Evolutionary conservation across 2,888 invertebrate genomes (phyloP), one percentile per base, ranked within the genome.

Genomic region (Antheraea yamamai): DNA sequence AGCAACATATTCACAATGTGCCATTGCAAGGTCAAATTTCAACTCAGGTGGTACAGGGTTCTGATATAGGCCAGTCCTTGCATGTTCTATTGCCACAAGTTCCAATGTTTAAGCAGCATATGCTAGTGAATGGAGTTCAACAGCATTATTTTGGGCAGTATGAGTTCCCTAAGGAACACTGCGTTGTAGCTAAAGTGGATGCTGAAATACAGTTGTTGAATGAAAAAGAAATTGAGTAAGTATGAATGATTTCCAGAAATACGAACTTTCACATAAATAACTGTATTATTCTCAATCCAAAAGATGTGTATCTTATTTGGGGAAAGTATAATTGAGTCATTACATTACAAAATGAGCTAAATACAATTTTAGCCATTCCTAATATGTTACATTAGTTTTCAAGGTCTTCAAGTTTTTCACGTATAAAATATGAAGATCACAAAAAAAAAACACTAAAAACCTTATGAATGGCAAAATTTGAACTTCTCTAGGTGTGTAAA

Each of bases 81-180:
- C 93, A 94, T 77, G 88, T 94, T 61, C 84, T 93, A 18, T 74
- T 94, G 8, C 93, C 94, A 0, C 88, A 88, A 75, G 86, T 88
- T 20, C 87, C 90, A 0, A 82, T 90, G 4, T 89, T 88, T 72
- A 90, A 91, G 14, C 92, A 92, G 80, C 92, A 92, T 75, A 85
- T 92, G 80, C 76, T 94, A 4, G 84, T 92, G 20, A 89, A 89
- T 78, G 89, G 87, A 2, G 84, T 92, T 0, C 88, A 88, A 66
- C 90, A 90, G 64, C 86, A 87, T 1, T 92, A 88, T 76, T 93
- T 88, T 52, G 88, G 87, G n/a, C 89, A 89, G 73, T 93, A 89
- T 82, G 90, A 90, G 70, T 91, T 85, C 76, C 83, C 89, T 0
- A 93, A 93, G 77, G 90, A 92, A 23, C 86, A 86, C 14, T 89